A percentile compares a stretch with the other conserved stretches of the same genome.
Conservation (phyloP, 1,140 invertebrate species). For the Zophobas atratus region DNA sequence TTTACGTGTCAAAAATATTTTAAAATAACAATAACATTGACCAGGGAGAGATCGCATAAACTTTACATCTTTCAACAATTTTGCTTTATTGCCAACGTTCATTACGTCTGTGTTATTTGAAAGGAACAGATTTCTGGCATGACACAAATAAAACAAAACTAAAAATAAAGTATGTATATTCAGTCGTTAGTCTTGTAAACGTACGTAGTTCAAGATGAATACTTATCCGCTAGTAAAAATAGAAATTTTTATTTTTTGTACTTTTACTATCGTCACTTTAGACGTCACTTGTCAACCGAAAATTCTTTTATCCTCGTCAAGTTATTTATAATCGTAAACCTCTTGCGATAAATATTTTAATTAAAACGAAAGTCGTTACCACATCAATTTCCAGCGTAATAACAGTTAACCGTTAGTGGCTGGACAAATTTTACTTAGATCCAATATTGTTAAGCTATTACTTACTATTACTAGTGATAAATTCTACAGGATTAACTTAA, state of each 20-base stretch:
- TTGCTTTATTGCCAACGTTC: constrained; percentile 27
- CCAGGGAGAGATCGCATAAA: not conserved
- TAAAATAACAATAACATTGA: not conserved
- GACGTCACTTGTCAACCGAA: constrained; percentile 19
- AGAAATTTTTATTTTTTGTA: constrained; percentile 24
- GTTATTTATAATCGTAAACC: constrained; percentile 30
- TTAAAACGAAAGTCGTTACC: constrained; percentile 17
- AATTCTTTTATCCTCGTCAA: constrained; percentile 6
- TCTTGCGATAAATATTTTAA: constrained; percentile 14
- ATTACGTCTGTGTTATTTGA: constrained; percentile 37
- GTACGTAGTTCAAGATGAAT: not conserved
- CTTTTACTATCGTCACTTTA: constrained; percentile 18
- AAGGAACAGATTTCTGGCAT: constrained; percentile 36
- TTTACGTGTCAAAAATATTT: constrained; percentile 2
- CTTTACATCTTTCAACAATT: constrained; percentile 28
- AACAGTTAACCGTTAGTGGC: not conserved
- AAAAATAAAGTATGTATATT: constrained; percentile 42
- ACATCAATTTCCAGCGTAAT: not conserved
- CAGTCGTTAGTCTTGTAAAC: constrained; percentile 25
- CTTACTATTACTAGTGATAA: not conserved
- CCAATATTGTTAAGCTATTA: not conserved
- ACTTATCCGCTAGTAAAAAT: constrained; percentile 25
- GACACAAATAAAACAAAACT: constrained; percentile 41
- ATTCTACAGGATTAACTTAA: not conserved
- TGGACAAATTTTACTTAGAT: no score